These are phyloP conservation scores for Sycobia sp. DNA, from an alignment of 1,140 invertebrate genomes.

Conservation along the genomic window DNA sequence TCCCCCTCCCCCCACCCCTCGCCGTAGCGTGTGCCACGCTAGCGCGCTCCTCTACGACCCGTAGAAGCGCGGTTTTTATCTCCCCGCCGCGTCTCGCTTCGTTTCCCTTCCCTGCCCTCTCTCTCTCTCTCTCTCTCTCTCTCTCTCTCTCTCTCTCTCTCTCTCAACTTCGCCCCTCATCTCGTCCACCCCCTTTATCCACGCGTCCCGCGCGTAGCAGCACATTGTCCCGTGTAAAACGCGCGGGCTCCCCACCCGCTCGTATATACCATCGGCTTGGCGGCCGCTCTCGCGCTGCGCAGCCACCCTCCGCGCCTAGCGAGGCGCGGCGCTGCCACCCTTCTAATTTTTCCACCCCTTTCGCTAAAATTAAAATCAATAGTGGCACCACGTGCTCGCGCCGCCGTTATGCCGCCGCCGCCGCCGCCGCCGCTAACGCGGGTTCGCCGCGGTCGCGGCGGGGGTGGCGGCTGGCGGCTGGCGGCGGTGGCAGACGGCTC, in stretches of 20 bases:
- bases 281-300: too few relatives aligned
- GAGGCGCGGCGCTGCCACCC: slow-evolving; percentile 55
- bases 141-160: too few relatives aligned
- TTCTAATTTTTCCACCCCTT: slow-evolving; percentile 65
- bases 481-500: too few relatives aligned
- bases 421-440: slow-evolving; percentile 35
- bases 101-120: too few relatives aligned
- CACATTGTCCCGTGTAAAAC: too few relatives aligned
- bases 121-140: too few relatives aligned
- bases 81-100: too few relatives aligned
- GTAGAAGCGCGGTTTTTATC: neutral
- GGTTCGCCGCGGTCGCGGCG: slow-evolving; percentile 47
- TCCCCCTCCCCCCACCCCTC: slow-evolving; percentile 18
- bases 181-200: neutral
- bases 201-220: too few relatives aligned
- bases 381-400: slow-evolving; percentile 61
- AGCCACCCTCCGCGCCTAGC: slow-evolving; percentile 46
- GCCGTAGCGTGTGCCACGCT: too few relatives aligned
- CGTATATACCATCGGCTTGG: too few relatives aligned
- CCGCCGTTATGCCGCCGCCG: slow-evolving; percentile 44
- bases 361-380: slow-evolving; percentile 66
- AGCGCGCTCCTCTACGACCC: too few relatives aligned
- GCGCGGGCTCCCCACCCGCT: too few relatives aligned
- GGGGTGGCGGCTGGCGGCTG: slow-evolving; percentile 33
- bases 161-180: neutral